Conservation (phyloP, 2,888 invertebrate species). For the Dione juno region DNA sequence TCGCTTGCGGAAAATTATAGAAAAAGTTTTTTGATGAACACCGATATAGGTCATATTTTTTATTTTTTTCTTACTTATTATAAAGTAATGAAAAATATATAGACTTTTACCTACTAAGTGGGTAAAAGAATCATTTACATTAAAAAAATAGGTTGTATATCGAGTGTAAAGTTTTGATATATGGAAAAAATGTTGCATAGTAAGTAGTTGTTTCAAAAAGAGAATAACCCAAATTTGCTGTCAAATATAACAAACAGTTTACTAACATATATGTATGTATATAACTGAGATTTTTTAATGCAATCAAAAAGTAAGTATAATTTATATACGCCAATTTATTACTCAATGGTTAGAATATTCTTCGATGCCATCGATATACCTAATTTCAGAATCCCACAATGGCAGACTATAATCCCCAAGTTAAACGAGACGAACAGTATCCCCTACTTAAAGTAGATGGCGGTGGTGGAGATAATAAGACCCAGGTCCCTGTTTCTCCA, state of each 20-base stretch:
- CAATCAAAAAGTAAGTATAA: background rate
- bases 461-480: constrained; percentile 58
- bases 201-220: constrained; percentile 21
- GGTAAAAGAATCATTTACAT: background rate
- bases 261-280: background rate
- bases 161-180: background rate
- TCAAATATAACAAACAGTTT: constrained; percentile 27
- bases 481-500: constrained; percentile 42
- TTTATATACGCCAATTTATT: background rate
- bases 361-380: background rate
- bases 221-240: constrained; percentile 40
- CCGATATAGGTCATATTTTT: too few species aligned
- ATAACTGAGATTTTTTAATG: constrained; percentile 1
- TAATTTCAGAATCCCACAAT: constrained; percentile 11
- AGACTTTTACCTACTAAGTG: background rate
- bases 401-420: constrained; percentile 36
- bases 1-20: too few species aligned
- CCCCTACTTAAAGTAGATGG: constrained; percentile 68
- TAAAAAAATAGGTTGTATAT: constrained; percentile 4
- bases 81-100: background rate
- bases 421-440: constrained; percentile 65
- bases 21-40: too few species aligned
- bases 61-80: too few species aligned
- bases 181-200: background rate
- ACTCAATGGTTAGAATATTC: background rate